These are phyloP conservation scores for Tipula helvola DNA, from an alignment of 2,888 invertebrate genomes.

Conservation along the genomic window DNA sequence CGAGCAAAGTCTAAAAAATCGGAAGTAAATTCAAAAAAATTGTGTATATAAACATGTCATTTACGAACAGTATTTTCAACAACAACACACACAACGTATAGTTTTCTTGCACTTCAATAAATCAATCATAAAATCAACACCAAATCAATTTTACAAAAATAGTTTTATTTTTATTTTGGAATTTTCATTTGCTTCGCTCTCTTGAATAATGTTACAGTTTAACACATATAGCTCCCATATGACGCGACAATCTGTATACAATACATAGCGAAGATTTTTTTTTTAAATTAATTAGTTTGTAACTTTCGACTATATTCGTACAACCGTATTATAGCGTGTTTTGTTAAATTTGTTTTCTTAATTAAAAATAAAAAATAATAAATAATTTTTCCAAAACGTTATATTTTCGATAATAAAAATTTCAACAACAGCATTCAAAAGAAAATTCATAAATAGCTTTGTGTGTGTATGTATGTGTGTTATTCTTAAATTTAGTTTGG, in stretches of 20 bases:
- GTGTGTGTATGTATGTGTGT: neutral
- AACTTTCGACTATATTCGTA: neutral
- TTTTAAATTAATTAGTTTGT: neutral
- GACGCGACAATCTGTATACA: neutral
- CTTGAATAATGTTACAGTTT: neutral
- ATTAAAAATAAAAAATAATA: neutral
- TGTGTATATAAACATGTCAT: neutral
- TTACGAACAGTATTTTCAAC: neutral
- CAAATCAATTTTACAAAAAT: conserved; percentile 4
- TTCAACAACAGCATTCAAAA: neutral
- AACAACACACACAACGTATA: neutral
- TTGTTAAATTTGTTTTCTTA: conserved; percentile 4
- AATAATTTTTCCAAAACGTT: neutral
- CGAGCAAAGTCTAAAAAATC: neutral
- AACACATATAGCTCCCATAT: neutral
- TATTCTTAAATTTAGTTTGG: neutral
- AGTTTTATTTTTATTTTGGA: neutral
- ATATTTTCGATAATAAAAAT: neutral
- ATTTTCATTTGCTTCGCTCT: neutral
- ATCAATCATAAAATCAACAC: neutral
- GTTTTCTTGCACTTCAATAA: neutral
- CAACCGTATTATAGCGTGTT: neutral
- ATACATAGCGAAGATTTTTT: neutral
- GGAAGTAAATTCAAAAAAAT: neutral
- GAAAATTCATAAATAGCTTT: neutral